Evolutionary conservation across 2,113 vertebrate genomes (phyloP).

Genomic region (Mellivora capensis): DNA sequence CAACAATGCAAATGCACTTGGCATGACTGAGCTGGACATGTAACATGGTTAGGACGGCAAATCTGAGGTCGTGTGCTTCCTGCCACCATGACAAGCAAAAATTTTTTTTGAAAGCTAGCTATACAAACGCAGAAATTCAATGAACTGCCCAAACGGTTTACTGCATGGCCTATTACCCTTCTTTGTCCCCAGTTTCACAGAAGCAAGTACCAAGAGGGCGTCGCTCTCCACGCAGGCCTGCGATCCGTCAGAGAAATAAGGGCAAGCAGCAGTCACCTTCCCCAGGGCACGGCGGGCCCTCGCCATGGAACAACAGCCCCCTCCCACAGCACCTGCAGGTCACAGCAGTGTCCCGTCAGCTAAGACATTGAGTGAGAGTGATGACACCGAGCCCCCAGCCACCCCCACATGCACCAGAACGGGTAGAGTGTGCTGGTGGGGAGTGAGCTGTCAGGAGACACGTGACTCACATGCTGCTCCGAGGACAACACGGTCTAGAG

Average conservation of each 20-base stretch:
- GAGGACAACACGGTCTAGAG: neutral
- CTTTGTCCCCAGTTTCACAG: neutral
- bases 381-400: accelerated
- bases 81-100: neutral
- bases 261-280: accelerated
- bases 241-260: neutral
- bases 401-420: neutral
- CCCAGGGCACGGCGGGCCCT: accelerated
- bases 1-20: accelerated
- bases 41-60: accelerated
- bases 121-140: neutral
- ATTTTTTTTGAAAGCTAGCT: neutral
- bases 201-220: neutral
- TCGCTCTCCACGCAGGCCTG: neutral
- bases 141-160: accelerated
- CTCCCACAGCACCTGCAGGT: accelerated
- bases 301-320: neutral
- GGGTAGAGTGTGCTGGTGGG: accelerated
- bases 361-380: accelerated
- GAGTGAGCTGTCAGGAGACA: neutral
- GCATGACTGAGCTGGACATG: neutral
- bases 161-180: accelerated
- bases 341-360: accelerated
- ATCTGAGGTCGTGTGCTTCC: neutral
- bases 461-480: accelerated